Conservation (phyloP, 2,888 invertebrate genomes). For the Callyntrura guangdongensis region DNA sequence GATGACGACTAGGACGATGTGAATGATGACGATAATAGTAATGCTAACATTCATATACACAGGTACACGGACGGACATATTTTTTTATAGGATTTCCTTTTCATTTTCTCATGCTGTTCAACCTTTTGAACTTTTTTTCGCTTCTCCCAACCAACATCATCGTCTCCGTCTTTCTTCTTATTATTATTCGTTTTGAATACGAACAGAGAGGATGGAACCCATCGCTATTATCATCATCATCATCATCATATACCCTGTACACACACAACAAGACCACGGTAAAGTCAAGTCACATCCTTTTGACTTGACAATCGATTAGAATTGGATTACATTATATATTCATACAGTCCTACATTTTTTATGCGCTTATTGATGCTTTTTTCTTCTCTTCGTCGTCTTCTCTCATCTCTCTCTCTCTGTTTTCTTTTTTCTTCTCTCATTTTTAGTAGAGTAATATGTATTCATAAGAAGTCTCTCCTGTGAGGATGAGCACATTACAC, state of each 20-base stretch:
- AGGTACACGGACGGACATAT: slow-evolving; percentile 2
- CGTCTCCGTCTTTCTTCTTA: slow-evolving; percentile 31
- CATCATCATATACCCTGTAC: too few species aligned
- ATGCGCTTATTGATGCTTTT: slow-evolving; percentile 58
- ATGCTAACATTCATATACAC: slow-evolving; percentile 30
- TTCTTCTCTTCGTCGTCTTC: slow-evolving; percentile 32
- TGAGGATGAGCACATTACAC: slow-evolving; percentile 59
- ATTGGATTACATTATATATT: slow-evolving; percentile 79
- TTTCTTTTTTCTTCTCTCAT: slow-evolving; percentile 44
- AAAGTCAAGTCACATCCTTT: slow-evolving; percentile 76
- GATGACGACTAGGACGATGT: slow-evolving; percentile 29
- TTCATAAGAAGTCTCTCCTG: slow-evolving; percentile 65
- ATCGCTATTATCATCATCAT: background rate
- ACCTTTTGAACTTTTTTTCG: slow-evolving; percentile 50
- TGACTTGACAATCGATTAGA: slow-evolving; percentile 78
- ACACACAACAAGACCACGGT: slow-evolving; percentile 19
- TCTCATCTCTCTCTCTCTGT: slow-evolving; percentile 43
- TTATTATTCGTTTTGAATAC: slow-evolving; percentile 46
- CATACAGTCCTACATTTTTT: slow-evolving; percentile 73
- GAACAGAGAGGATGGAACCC: slow-evolving; percentile 19
- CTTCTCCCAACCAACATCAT: slow-evolving; percentile 26
- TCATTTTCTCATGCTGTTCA: slow-evolving; percentile 70
- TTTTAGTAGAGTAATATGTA: slow-evolving; percentile 61
- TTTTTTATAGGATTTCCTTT: slow-evolving; percentile 74
- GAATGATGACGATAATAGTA: slow-evolving; percentile 55